A percentile compares a stretch with the other conserved stretches of the same genome.
These are phyloP conservation scores for Ictalurus furcatus DNA, from an alignment of 2,113 vertebrate species.

Conservation along the genomic window DNA sequence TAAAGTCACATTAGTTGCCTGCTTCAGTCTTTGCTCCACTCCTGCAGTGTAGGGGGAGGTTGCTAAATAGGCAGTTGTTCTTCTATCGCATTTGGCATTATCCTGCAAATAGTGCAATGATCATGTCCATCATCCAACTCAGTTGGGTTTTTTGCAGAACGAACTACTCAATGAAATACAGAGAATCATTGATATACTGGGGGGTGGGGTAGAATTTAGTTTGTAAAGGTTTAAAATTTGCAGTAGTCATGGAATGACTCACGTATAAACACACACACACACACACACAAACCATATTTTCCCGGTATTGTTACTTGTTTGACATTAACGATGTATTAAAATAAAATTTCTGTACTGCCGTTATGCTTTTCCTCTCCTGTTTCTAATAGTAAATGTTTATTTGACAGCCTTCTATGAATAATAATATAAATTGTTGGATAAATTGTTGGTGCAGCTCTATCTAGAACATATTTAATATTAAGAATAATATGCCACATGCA, in stretches of 20 bases:
- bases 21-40: too few species aligned
- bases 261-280: too few species aligned
- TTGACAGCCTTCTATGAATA: not conserved
- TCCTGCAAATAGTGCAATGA: not conserved
- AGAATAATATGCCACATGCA: not conserved
- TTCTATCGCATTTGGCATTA: not conserved
- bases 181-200: not conserved
- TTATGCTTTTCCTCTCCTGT: not conserved
- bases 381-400: not conserved
- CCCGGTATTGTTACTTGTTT: not conserved
- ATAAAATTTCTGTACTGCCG: not conserved
- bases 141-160: too few species aligned
- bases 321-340: not conserved
- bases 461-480: not conserved
- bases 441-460: not conserved
- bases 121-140: not conserved
- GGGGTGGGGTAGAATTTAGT: too few species aligned
- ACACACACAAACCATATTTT: too few species aligned
- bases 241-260: too few species aligned
- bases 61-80: too few species aligned
- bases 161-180: too few species aligned
- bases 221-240: too few species aligned
- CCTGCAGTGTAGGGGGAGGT: too few species aligned
- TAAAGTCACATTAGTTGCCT: too few species aligned
- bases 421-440: not conserved